Evolutionary conservation across 2,113 vertebrate species (phyloP).

Genomic region (Chionomys nivalis): DNA sequence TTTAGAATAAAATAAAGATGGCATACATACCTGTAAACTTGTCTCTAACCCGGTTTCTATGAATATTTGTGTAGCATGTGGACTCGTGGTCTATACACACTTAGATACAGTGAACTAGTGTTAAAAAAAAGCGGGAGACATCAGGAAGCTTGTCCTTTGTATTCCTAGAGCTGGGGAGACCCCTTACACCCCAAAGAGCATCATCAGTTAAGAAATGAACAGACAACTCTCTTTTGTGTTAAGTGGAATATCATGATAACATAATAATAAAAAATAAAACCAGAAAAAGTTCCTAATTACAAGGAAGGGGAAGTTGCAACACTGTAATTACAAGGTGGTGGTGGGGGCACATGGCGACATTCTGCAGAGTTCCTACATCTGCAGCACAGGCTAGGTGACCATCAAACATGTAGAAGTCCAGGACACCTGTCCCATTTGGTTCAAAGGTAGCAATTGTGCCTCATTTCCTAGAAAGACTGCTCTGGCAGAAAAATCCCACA

Average conservation of each 20-base stretch:
- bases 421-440: not conserved
- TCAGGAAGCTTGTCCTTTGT: constrained; percentile 1
- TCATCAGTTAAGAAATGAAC: constrained; percentile 9
- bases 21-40: not conserved
- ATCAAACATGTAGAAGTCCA: not conserved
- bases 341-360: not conserved
- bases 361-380: not conserved
- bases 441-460: constrained; percentile 14
- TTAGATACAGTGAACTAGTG: not conserved
- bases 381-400: not conserved
- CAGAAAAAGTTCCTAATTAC: not conserved
- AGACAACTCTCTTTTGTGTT: constrained; percentile 7
- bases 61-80: constrained; percentile 39
- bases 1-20: constrained; percentile 27
- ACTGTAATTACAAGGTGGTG: not conserved
- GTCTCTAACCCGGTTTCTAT: not conserved
- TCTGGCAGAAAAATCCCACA: constrained; percentile 14
- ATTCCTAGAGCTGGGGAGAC: not conserved
- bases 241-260: constrained; percentile 46
- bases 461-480: constrained; percentile 10
- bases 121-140: not conserved
- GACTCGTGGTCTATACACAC: not conserved
- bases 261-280: constrained; percentile 30
- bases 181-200: not conserved
- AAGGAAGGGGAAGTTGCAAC: not conserved